Percentiles rank a stretch among this genome's conserved stretches.
These are phyloP conservation scores for Phaethornis superciliosus DNA, from an alignment of 2,113 vertebrate species.

Conservation along the genomic window DNA sequence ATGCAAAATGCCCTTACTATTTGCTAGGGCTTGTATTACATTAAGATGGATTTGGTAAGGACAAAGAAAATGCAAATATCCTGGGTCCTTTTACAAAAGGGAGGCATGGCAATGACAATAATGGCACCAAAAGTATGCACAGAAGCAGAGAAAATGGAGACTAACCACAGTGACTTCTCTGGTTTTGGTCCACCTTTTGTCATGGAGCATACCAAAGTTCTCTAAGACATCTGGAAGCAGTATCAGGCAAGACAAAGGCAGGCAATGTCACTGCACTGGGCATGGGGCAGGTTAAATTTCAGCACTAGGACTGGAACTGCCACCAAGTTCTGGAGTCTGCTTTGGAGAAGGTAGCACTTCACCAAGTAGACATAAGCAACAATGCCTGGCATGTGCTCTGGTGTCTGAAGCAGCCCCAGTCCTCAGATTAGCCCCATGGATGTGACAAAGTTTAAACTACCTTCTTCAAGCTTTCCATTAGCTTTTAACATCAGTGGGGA, in stretches of 20 bases:
- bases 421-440: background rate
- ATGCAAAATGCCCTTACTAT: background rate
- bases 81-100: background rate
- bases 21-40: background rate
- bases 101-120: background rate
- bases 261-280: background rate
- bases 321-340: background rate
- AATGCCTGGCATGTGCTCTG: background rate
- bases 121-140: background rate
- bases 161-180: background rate
- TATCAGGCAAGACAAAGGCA: background rate
- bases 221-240: background rate
- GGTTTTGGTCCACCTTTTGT: background rate
- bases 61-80: background rate
- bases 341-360: background rate
- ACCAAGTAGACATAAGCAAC: background rate
- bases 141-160: background rate
- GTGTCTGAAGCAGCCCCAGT: background rate
- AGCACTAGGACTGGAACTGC: background rate
- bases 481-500: background rate
- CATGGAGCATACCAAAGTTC: background rate
- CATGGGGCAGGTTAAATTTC: rapidly evolving
- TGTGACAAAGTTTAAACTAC: background rate
- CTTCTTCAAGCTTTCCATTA: background rate
- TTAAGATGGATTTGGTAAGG: background rate